These are phyloP conservation scores for Folsomia manolachei DNA, from an alignment of 2,888 invertebrate species.

Conservation along the genomic window DNA sequence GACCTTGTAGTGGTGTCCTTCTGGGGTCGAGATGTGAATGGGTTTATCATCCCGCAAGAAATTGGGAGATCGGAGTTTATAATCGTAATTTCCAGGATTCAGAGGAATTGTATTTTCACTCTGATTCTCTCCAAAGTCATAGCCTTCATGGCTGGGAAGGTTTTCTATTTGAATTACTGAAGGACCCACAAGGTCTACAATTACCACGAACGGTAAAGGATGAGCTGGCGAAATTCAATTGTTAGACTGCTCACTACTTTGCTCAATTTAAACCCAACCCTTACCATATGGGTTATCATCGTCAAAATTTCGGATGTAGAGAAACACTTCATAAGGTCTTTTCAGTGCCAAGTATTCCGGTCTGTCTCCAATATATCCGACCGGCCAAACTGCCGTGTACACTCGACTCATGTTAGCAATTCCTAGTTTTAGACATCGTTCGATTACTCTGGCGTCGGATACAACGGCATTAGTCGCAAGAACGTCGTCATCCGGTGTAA, in stretches of 20 bases:
- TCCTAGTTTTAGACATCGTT: not conserved
- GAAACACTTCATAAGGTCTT: not conserved
- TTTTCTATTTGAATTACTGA: not conserved
- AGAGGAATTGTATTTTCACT: conserved; percentile 5
- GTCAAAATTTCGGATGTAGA: not conserved
- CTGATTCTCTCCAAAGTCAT: not conserved
- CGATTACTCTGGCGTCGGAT: not conserved
- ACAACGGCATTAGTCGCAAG: not conserved
- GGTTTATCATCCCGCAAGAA: conserved; percentile 25
- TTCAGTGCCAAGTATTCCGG: not conserved
- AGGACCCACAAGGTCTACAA: not conserved
- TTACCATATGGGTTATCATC: not conserved
- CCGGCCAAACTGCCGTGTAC: not conserved
- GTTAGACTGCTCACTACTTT: too few relatives aligned
- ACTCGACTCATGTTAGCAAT: not conserved
- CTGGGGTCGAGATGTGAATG: conserved; percentile 25
- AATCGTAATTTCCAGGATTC: conserved; percentile 16
- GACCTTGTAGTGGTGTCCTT: conserved; percentile 34
- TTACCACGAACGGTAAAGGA: not conserved
- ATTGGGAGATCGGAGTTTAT: conserved; percentile 1
- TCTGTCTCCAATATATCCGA: not conserved
- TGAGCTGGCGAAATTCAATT: too few relatives aligned
- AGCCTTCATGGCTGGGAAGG: not conserved
- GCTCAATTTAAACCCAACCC: too few relatives aligned
- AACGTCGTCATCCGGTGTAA: not conserved